Conservation (phyloP, 2,888 invertebrate species). For the Lypha dubia region DNA sequence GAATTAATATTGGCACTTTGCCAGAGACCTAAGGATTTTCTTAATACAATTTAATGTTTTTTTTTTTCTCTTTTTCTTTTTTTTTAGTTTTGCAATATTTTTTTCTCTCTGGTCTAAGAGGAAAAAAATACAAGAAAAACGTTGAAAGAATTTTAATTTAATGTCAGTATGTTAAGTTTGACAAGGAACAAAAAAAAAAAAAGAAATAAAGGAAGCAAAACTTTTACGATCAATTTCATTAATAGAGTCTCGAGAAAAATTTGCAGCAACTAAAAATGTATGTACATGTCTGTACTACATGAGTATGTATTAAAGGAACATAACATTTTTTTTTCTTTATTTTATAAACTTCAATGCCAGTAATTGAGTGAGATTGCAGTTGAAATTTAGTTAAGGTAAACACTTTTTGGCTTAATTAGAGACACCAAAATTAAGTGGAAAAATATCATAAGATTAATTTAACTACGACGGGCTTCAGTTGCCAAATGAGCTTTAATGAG, state of each 20-base stretch:
- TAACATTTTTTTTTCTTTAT: no score
- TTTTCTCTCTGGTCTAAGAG: neutral
- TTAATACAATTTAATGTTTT: slow-evolving; percentile 39
- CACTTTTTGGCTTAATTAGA: no score
- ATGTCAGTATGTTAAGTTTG: slow-evolving; percentile 53
- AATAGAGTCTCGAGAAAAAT: slow-evolving; percentile 36
- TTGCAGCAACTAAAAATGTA: neutral
- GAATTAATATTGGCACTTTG: slow-evolving; percentile 36
- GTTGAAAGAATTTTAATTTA: slow-evolving; percentile 51
- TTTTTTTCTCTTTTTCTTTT: neutral
- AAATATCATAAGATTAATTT: no score
- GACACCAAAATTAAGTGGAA: no score
- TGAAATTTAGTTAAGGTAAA: no score
- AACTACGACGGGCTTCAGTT: no score
- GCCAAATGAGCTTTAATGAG: no score
- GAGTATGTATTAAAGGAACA: neutral
- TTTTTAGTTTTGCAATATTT: neutral
- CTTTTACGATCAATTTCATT: slow-evolving; percentile 65
- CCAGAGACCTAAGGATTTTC: slow-evolving; percentile 40
- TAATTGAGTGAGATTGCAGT: neutral
- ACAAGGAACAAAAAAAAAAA: no score
- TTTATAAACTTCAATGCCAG: neutral
- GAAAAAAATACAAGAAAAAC: slow-evolving; percentile 1
- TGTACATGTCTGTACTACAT: neutral
- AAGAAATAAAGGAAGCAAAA: slow-evolving; percentile 29